Percentiles rank a stretch among this genome's conserved stretches.
phyloP scores from a whole-genome alignment of 2,113 vertebrate species.

The Climacteris rufus region DNA sequence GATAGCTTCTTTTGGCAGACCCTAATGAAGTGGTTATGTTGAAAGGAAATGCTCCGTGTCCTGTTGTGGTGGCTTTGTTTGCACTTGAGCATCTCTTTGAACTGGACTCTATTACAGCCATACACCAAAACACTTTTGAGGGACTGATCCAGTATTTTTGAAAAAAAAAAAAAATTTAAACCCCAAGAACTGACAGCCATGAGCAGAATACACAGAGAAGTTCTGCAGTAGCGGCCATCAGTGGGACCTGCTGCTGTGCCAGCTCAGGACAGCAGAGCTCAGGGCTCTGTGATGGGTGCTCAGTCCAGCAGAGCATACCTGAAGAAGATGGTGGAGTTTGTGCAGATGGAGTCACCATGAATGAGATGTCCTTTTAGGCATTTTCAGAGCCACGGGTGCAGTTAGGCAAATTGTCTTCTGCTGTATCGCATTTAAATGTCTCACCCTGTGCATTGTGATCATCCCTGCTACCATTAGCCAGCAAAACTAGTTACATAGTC shows the following conservation, averaged over 20 bases:
- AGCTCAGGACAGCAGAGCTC: not conserved
- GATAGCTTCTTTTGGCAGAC: not conserved
- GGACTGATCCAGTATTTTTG: not conserved
- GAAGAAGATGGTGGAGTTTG: not conserved
- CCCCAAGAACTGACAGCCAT: not conserved
- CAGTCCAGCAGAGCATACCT: too few species aligned
- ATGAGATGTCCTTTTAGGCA: not conserved
- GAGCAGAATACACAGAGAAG: not conserved
- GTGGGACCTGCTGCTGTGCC: not conserved
- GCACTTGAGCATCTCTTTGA: not conserved
- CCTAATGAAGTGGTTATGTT: not conserved
- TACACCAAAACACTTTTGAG: not conserved
- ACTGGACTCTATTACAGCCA: not conserved
- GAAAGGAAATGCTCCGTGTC: not conserved
- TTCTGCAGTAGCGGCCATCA: not conserved
- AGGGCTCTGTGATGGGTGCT: accelerated
- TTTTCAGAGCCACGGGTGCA: not conserved
- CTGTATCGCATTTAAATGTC: not conserved
- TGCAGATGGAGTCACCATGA: not conserved
- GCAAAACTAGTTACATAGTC: not conserved
- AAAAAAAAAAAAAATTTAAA: not conserved
- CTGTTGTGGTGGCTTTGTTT: not conserved
- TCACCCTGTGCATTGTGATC: not conserved
- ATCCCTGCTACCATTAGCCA: not conserved
- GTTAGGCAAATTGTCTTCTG: not conserved